Evolutionary conservation across 2,797 vertebrate species (phyloP), one percentile per base, ranked within the genome.

Genomic region (Thalassophryne amazonica): DNA sequence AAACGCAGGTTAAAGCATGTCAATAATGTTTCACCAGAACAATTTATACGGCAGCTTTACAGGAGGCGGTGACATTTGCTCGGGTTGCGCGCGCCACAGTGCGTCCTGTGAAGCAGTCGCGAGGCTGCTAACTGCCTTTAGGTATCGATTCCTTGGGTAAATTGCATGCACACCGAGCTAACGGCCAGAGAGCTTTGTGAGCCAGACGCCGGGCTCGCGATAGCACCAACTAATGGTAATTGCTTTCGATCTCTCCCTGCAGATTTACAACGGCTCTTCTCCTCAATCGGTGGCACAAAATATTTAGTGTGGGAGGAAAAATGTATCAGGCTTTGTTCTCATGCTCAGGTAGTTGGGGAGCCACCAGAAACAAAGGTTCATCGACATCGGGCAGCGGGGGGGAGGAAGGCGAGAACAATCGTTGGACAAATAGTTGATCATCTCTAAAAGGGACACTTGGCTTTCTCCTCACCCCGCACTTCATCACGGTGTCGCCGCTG

Each of bases 11-110:
- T 96, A 95, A 95, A 94, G 86, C 75, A 93, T 93, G 94, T 97
- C 95, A 94, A 97, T 96, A 95, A 91, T 88, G 91, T 93, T 96
- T 95, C 92, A 93, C 90, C 87, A 86, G 91, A 93, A 95, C 93
- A 93, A 93, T 94, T 94, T 95, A 93, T 94, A 88, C 59, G 71
- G 82, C 91, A 78, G 4, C 29, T 90, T 89, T 83, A 84, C 78
- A 80, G 65, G n/a, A 83, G 70, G 77, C 81, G 81, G 84, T 95
- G 93, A 94, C 94, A 93, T 94, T 93, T 93, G 92, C 91, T 90
- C 76, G 73, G 90, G 67, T 80, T 73, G 90, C 32, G 58, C 50
- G 74, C 35, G 83, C 91, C 79, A 52, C 74, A 74, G 88, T 80
- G 64, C 73, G 89, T 91, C 91, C 89, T 91, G 88, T 81, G 83